Base-by-base conservation (phyloP, 2,113 vertebrate species). In the Epinephelus lanceolatus region DNA sequence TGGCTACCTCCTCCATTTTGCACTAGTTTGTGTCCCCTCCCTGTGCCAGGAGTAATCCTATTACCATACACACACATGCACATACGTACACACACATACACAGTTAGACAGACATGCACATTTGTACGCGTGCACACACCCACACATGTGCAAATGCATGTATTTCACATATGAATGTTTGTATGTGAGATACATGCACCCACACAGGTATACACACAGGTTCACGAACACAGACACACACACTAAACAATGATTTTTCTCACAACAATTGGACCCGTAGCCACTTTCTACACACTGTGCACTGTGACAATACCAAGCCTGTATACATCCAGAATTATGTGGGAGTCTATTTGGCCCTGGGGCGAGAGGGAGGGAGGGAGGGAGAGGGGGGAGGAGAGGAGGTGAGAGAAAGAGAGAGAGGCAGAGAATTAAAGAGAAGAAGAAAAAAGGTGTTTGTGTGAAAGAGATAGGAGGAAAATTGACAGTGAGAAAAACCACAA, bases 21-120 rank as follows among this genome's bases (percentile, higher is more conserved):
- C 97, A 97, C 97, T 97, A 96, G 97, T 97, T 96, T 96, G 95
- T 96, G 96, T 93, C 95, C 90, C 89, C 91, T 94, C 91, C 88
- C 96, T 96, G 97, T 96, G 97, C 97, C 97, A 97, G 96, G 96
- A 96, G 96, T 99, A 99, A 99, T 98, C 97, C 98, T 97, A 97
- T 98, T 99, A 98, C 96, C 95, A 96, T 40, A 90, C 89, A 89
- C 89, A 89, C 88, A 88, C 78, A 90, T 55, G 70, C 84, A 91
- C 82, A 84, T 78, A 62, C 78, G 72, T 47, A 62, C 69, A 63
- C 59, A 37, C 76, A 62, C 42, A 45, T 45, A 69, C 77, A 79
- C 76, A 76, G 5, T 30, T 27, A 30, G 27, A 47, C 42, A 65
- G 42, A 85, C 59, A 53, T 18, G 56, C 80, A 72, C 63, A 10